Evolutionary conservation across 2,888 invertebrate genomes (phyloP).

Genomic region (Fragum sueziense): DNA sequence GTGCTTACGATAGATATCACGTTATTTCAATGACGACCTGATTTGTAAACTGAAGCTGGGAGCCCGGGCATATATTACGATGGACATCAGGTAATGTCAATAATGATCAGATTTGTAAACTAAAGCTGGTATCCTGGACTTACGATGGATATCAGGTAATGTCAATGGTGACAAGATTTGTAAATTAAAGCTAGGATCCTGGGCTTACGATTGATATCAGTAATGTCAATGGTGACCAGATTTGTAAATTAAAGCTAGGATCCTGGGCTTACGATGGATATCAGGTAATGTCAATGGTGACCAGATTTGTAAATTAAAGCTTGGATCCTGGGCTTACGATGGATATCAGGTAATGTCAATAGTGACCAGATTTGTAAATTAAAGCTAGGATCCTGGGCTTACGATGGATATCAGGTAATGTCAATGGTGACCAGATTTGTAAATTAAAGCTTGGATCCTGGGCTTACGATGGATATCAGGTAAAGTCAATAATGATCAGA

Average conservation of each 20-base stretch:
- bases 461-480: slow-evolving; percentile 79
- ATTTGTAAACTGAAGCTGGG: slow-evolving; percentile 86
- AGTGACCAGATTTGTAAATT: slow-evolving; percentile 85
- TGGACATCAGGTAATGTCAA: slow-evolving; percentile 85
- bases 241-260: slow-evolving; percentile 83
- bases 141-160: slow-evolving; percentile 77
- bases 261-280: slow-evolving; percentile 80
- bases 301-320: too few species aligned
- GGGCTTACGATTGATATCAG: slow-evolving; percentile 84
- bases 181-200: too few species aligned
- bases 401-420: slow-evolving; percentile 85
- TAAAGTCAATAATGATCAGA: neutral
- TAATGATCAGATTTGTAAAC: slow-evolving; percentile 83
- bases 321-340: too few species aligned
- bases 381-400: slow-evolving; percentile 84
- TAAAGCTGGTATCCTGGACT: slow-evolving; percentile 83
- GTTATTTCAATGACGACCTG: slow-evolving; percentile 84
- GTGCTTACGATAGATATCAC: slow-evolving; percentile 84
- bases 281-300: slow-evolving; percentile 51
- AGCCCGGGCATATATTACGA: slow-evolving; percentile 84
- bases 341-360: slow-evolving; percentile 84
- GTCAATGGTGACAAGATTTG: too few species aligned
- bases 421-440: slow-evolving; percentile 84
- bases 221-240: slow-evolving; percentile 85
- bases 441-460: slow-evolving; percentile 83